phyloP scores from a whole-genome alignment of 2,797 vertebrate species.

The Pygocentrus nattereri region DNA sequence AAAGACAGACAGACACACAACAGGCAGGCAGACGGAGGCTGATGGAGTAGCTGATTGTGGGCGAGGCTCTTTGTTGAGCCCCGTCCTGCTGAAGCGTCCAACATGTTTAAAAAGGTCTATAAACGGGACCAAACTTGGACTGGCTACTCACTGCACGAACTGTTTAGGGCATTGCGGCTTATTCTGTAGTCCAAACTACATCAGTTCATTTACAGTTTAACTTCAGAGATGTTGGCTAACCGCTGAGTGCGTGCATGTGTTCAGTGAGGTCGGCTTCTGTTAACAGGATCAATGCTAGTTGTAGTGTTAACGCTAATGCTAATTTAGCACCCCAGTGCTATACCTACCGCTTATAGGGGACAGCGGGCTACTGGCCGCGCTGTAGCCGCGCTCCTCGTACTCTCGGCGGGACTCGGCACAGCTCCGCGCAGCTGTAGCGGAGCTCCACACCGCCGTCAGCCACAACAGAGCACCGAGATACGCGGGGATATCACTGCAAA shows the following conservation, averaged over 20 bases:
- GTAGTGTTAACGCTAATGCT: background rate
- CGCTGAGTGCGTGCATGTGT: too few species aligned
- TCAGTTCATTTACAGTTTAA: too few species aligned
- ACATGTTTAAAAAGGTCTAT: background rate
- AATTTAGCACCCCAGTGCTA: background rate
- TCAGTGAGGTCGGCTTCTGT: too few species aligned
- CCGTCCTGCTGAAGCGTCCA: background rate
- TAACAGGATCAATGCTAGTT: too few species aligned
- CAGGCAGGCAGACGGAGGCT: conserved; percentile 45
- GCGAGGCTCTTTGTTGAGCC: conserved; percentile 79
- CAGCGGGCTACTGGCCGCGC: conserved; percentile 81
- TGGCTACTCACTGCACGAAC: too few species aligned
- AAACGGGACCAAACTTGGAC: too few species aligned
- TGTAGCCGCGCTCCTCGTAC: conserved; percentile 86
- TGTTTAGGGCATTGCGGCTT: too few species aligned
- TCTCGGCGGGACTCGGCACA: conserved; percentile 87
- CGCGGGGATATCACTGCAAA: background rate
- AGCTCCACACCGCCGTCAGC: conserved; percentile 63
- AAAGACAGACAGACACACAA: conserved; percentile 28
- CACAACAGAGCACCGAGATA: background rate
- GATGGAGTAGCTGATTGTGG: conserved; percentile 68
- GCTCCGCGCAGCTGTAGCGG: conserved; percentile 78
- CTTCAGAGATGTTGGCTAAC: too few species aligned
- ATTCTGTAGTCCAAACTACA: too few species aligned
- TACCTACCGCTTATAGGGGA: conserved; percentile 87